Base-by-base conservation (phyloP, 2,797 vertebrate genomes). In the Rhodeus uyekii region DNA sequence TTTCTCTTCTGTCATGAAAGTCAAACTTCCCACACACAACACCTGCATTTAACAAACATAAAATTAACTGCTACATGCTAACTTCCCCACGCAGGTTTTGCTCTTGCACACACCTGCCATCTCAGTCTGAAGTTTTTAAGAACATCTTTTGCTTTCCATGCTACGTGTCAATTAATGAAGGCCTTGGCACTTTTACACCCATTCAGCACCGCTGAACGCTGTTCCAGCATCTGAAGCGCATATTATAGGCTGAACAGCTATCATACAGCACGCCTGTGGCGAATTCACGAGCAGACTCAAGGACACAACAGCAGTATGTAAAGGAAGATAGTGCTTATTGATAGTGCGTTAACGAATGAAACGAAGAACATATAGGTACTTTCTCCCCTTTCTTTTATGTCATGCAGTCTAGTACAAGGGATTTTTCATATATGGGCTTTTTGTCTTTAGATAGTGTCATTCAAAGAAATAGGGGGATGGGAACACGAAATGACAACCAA, bases 1-100 rank as follows among this genome's bases (percentile, higher is more conserved):
- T 44, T 67, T 67, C 76, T 84, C 67, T 69, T 53, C 86, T 84
- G 84, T 81, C 86, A 82, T 84, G 39, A 82, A 87, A 82, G 69
- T 82, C 71, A 60, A 44, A 73, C 86, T 79, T 83, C 82, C 86
- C 81, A 85, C 86, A 38, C 83, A 65, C 60, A 5, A 76, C 74
- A 80, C 77, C 83, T 65, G 76, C 42, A 64, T 77, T 78, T 73
- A 63, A 55, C 39, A 76, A 67, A 55, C 60, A 82, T 68, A 36
- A 68, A 82, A 76, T 79, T 79, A 53, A 72, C 48, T 4, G 71
- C 58, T 65, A 71, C 50, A 68, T 48, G 39, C 29, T 76, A 68
- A 60, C 39, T 36, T 76, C 61, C n/a, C 80, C 58, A 81, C 44
- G 34, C 61, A 60, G 44, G 61, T 67, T 60, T 82, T 36, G 53